A percentile compares a stretch with the other conserved stretches of the same genome.
phyloP scores from a whole-genome alignment of 53 echinoderm and acorn worm species.

The Holothuria scabra region DNA sequence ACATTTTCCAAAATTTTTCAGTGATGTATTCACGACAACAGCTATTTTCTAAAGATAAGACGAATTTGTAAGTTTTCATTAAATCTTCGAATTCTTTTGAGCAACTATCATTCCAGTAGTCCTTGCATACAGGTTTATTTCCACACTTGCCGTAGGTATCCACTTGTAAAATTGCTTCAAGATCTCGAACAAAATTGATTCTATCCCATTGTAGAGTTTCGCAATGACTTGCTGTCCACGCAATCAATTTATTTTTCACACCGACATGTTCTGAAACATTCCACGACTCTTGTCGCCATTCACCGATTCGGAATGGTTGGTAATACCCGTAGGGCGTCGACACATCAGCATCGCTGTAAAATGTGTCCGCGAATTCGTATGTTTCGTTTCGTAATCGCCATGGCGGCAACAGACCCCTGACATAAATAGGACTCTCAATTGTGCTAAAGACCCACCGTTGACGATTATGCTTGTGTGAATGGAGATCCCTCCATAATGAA shows the following conservation, averaged over 20 bases:
- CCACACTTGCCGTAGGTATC: slow-evolving; percentile 39
- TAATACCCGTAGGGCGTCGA: slow-evolving; percentile 7
- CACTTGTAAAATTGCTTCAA: neutral
- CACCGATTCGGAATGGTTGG: neutral
- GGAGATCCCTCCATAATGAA: neutral
- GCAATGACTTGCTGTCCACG: slow-evolving; percentile 36
- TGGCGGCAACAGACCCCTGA: neutral
- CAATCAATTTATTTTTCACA: neutral
- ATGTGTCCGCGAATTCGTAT: slow-evolving; percentile 10
- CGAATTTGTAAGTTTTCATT: neutral
- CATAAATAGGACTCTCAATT: slow-evolving; percentile 23
- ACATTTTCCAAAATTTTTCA: slow-evolving; percentile 14
- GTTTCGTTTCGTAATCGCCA: slow-evolving; percentile 11
- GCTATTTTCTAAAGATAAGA: neutral
- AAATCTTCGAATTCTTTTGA: slow-evolving; percentile 29
- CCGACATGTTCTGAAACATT: neutral
- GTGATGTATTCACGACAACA: neutral
- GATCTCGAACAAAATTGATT: neutral
- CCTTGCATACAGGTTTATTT: neutral
- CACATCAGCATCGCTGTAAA: neutral
- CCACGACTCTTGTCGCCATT: neutral
- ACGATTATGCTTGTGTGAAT: neutral
- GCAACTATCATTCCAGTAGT: slow-evolving; percentile 1
- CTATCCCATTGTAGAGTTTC: slow-evolving; percentile 42
- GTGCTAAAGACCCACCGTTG: slow-evolving; percentile 33